These are phyloP conservation scores for Cyclina sinensis DNA, from an alignment of 1,140 invertebrate species.

Conservation along the genomic window DNA sequence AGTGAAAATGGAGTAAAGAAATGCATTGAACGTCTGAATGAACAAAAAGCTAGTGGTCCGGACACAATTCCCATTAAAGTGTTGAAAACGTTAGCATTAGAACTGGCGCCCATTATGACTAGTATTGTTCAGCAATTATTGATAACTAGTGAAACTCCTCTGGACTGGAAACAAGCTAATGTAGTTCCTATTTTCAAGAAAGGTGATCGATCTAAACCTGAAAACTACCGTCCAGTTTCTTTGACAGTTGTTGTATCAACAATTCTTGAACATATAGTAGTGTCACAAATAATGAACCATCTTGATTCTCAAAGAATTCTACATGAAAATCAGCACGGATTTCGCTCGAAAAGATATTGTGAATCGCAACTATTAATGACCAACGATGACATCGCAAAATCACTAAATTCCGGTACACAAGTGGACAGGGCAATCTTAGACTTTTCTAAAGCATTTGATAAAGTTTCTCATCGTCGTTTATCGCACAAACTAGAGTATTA, in stretches of 20 bases:
- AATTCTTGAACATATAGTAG: conserved; percentile 41
- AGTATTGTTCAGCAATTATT: neutral
- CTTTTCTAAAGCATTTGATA: conserved; percentile 18
- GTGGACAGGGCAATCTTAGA: conserved; percentile 27
- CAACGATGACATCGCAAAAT: conserved; percentile 28
- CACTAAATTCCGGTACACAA: conserved; percentile 22
- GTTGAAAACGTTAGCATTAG: neutral
- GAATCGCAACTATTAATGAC: conserved; percentile 39
- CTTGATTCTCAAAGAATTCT: conserved; percentile 28
- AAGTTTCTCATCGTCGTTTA: neutral
- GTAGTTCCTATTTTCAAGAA: conserved; percentile 17
- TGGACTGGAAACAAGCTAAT: neutral
- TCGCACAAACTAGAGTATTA: no score
- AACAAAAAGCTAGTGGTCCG: conserved; percentile 11
- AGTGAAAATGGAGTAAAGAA: no score
- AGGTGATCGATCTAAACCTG: neutral
- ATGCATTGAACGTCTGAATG: no score
- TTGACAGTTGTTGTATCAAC: neutral
- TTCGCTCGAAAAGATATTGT: conserved; percentile 35
- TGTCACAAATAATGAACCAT: conserved; percentile 29
- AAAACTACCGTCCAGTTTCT: neutral
- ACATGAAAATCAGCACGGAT: conserved; percentile 41
- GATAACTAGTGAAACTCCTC: neutral
- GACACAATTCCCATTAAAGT: neutral
- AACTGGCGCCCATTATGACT: neutral